Evolutionary conservation across 2,797 vertebrate genomes (phyloP), one percentile per base, ranked within the genome.

Genomic region (Poecile montanus): DNA sequence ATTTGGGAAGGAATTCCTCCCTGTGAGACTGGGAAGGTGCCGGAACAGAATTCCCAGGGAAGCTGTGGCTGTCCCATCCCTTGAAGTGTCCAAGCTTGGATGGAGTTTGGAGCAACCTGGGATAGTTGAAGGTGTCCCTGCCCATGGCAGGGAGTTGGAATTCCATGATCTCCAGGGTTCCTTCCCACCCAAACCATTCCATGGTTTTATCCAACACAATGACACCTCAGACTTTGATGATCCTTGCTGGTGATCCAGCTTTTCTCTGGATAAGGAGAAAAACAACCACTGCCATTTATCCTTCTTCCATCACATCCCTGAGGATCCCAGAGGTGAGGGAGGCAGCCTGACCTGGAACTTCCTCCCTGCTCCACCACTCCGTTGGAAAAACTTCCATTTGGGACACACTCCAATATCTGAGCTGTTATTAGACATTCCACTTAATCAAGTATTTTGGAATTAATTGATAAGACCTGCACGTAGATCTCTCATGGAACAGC

Each of bases 11-110:
- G 7, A 65, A 51, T 57, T 87, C 7, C 1, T 57, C 8, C 16
- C 22, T 44, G 22, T 4, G 66, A 58, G 8, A 17, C 0, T 18
- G 20, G 7, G 3, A 23, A 40, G 25, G 8, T 1, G 0, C n/a
- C 40, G 23, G 12, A 18, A 26, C 1, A 5, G 6, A 60, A 58
- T 45, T 79, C 38, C 14, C 53, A 79, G 51, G 38, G 38, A 7
- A 58, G 11, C 19, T 21, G 32, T 65, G 38, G 53, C 23, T 66
- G 20, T 8, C 2, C 6, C 10, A 20, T 23, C 13, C 67, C 75
- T 51, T 19, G 32, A 58, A 66, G 3, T 10, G 11, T 45, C 25
- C 38, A 45, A 73, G 13, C 1, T 0, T 44, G 36, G 58, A 32
- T 0, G 0, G 6, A 8, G 22, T 10, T 45, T 58, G 45, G 85